phyloP scores from a whole-genome alignment of 2,113 vertebrate species.

The Tetrax tetrax region DNA sequence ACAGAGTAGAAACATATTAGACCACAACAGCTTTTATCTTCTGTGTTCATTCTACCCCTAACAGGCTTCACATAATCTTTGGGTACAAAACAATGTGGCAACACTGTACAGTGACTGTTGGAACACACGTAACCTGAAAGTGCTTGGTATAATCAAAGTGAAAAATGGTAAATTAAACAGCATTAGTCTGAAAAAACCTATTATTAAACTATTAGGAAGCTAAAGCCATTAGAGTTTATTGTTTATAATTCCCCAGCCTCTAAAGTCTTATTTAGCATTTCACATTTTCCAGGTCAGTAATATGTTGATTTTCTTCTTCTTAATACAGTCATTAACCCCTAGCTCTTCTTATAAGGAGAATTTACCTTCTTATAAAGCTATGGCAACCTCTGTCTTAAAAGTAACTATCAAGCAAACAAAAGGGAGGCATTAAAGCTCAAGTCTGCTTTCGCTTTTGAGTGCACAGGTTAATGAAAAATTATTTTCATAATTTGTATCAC shows the following conservation, averaged over 20 bases:
- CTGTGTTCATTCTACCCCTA: neutral
- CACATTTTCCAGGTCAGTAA: constrained; percentile 6
- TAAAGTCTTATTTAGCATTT: neutral
- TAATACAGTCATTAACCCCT: neutral
- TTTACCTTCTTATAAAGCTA: neutral
- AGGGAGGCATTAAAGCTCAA: neutral
- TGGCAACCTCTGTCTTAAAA: neutral
- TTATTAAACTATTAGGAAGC: constrained; percentile 35
- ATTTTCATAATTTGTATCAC: neutral
- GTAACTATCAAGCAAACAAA: neutral
- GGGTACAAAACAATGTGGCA: neutral
- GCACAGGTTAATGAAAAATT: neutral
- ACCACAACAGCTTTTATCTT: neutral
- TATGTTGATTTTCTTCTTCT: neutral
- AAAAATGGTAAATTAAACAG: constrained; percentile 31
- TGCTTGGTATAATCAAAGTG: neutral
- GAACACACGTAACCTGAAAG: neutral
- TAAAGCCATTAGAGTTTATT: neutral
- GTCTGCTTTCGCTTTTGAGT: neutral
- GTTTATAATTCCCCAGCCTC: neutral
- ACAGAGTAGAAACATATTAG: neutral
- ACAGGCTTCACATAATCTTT: neutral
- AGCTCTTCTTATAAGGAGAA: neutral
- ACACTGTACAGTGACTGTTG: neutral
- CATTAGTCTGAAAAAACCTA: neutral